Conservation (phyloP, 1,140 invertebrate genomes). For the Zeugodacus cucurbitae region DNA sequence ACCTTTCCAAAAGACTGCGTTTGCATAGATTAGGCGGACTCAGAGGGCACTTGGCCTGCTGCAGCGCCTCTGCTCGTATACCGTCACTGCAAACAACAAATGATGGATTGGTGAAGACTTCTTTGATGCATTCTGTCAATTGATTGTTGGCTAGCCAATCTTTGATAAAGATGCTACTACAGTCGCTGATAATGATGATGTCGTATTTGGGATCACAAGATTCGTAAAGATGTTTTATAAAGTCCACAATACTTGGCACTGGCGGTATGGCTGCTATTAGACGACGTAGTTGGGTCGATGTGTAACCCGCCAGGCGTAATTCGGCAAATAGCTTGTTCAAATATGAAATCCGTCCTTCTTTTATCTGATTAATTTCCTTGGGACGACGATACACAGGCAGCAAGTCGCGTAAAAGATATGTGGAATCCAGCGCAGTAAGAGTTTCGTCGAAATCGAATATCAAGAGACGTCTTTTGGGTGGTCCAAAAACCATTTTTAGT, state of each 20-base stretch:
- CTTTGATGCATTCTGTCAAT: conserved; percentile 69
- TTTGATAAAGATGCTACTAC: conserved; percentile 81
- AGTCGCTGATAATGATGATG: conserved; percentile 83
- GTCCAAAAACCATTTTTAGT: conserved; percentile 13
- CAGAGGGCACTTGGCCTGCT: conserved; percentile 76
- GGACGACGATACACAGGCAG: background rate
- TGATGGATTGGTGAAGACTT: conserved; percentile 82
- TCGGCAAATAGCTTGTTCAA: background rate
- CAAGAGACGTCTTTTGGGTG: background rate
- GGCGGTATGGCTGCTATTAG: conserved; percentile 68
- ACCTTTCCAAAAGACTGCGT: conserved; percentile 76
- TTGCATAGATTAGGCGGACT: conserved; percentile 83
- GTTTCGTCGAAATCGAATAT: conserved; percentile 23
- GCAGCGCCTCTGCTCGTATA: conserved; percentile 73
- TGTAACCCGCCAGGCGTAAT: background rate
- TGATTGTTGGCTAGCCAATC: conserved; percentile 72
- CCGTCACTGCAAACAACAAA: conserved; percentile 71
- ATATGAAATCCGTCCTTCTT: background rate
- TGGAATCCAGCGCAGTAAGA: background rate
- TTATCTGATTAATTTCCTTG: background rate
- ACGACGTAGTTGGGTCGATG: background rate
- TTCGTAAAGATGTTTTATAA: conserved; percentile 70
- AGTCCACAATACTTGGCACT: conserved; percentile 72
- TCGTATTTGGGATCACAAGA: conserved; percentile 66
- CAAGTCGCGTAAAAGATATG: background rate